Percentiles rank a stretch among this genome's conserved stretches.
Conservation (phyloP, 1,140 invertebrate genomes). For the Drosophila lowei region DNA sequence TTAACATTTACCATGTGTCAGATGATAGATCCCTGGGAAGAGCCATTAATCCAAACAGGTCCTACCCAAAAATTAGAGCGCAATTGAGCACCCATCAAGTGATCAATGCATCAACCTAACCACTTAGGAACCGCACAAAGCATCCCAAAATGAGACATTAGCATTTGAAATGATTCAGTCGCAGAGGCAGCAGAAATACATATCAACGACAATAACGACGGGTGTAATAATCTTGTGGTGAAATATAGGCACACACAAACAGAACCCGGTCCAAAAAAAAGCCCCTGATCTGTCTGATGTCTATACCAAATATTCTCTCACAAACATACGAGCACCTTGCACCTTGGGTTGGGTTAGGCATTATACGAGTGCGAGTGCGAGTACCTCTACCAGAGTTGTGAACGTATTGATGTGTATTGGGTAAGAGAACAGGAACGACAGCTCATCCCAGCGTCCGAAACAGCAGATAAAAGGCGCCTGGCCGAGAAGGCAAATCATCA, state of each 20-base stretch:
- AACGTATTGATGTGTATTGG: conserved; percentile 38
- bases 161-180: conserved; percentile 48
- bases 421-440: conserved; percentile 47
- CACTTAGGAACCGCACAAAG: conserved; percentile 37
- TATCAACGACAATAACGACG: conserved; percentile 29
- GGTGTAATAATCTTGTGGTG: conserved; percentile 43
- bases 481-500: conserved; percentile 23
- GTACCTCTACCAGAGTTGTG: neutral
- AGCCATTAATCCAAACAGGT: conserved; percentile 19
- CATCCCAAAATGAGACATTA: conserved; percentile 55
- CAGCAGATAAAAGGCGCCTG: conserved; percentile 40
- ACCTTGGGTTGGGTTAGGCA: neutral
- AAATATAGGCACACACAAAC: conserved; percentile 32
- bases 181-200: conserved; percentile 17
- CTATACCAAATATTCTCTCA: neutral
- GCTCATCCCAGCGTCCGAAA: conserved; percentile 9
- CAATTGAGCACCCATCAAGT: conserved; percentile 16
- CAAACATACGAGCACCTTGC: neutral
- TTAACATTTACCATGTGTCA: too few relatives aligned
- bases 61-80: conserved; percentile 7
- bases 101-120: conserved; percentile 43
- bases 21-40: too few relatives aligned
- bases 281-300: conserved; percentile 35
- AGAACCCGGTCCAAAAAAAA: conserved; percentile 37
- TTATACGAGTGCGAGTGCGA: neutral